Percentiles rank a stretch among this genome's conserved stretches.
phyloP scores from a whole-genome alignment of 2,113 vertebrate genomes.

The Ammodytes marinus region DNA sequence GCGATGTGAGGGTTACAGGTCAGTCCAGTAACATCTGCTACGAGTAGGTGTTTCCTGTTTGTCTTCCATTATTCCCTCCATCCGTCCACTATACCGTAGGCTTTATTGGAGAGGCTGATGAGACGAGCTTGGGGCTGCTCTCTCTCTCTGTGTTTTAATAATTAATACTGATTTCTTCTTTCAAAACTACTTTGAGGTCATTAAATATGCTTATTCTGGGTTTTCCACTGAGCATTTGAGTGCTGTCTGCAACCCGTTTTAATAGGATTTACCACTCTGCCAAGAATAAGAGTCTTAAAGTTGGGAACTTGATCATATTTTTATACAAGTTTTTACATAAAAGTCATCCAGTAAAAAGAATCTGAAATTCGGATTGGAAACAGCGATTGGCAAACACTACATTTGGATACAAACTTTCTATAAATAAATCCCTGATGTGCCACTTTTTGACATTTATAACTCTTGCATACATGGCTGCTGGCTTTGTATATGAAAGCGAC shows the following conservation, averaged over 20 bases:
- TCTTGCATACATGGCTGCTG: not conserved
- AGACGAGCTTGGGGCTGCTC: not conserved
- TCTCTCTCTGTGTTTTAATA: not conserved
- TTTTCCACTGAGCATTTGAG: constrained; percentile 19
- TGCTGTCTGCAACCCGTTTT: constrained; percentile 21
- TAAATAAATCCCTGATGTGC: not conserved
- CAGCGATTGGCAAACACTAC: not conserved
- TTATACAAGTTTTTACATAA: not conserved
- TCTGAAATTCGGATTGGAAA: constrained; percentile 11
- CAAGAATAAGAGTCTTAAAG: constrained; percentile 24
- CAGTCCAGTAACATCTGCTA: constrained; percentile 37
- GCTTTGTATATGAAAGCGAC: too few species aligned
- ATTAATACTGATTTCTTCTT: not conserved
- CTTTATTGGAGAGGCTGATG: not conserved
- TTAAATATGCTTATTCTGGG: constrained; percentile 21
- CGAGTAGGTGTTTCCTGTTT: constrained; percentile 66
- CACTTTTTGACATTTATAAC: not conserved
- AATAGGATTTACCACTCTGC: constrained; percentile 22
- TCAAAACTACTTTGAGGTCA: not conserved
- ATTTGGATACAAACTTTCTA: not conserved
- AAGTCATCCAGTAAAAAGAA: not conserved
- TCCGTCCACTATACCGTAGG: constrained; percentile 34
- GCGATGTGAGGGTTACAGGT: constrained; percentile 19
- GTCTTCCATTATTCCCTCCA: constrained; percentile 36
- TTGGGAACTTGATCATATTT: constrained; percentile 8